Conservation (phyloP, 2,113 vertebrate genomes). For the Lamprologus lemairii region DNA sequence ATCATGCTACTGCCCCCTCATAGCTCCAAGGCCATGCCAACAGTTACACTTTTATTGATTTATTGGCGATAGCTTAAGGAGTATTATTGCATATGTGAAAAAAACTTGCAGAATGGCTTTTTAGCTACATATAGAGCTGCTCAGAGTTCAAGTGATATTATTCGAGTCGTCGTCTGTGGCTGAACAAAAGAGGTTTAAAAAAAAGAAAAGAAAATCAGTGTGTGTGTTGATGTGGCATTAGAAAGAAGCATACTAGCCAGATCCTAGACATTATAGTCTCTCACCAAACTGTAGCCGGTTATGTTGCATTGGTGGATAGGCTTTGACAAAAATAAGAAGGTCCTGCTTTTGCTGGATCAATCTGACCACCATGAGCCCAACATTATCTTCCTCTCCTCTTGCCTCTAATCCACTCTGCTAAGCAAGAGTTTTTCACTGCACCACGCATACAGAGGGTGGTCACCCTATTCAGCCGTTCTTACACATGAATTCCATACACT, state of each 20-base stretch:
- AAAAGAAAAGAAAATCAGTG: background rate
- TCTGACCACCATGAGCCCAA: background rate
- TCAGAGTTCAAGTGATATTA: background rate
- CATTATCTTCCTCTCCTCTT: background rate
- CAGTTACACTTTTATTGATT: background rate
- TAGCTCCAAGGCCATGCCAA: background rate
- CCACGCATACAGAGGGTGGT: background rate
- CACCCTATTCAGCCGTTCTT: background rate
- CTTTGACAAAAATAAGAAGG: background rate
- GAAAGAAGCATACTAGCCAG: background rate
- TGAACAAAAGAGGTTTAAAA: background rate
- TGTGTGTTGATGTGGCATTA: background rate
- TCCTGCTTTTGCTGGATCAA: background rate
- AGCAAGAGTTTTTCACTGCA: background rate
- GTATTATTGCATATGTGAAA: background rate
- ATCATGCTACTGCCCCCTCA: background rate
- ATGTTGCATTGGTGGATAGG: background rate
- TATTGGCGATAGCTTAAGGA: background rate
- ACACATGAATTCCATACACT: background rate
- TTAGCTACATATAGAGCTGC: background rate
- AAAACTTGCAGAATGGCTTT: background rate
- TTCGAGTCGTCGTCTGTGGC: fast-evolving
- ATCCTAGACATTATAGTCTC: background rate
- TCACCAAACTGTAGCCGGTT: background rate
- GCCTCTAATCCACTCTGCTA: background rate